Percentiles rank a stretch among this genome's conserved stretches.
These are phyloP conservation scores for Lepidocyrtinus sp. DNA, from an alignment of 2,888 invertebrate genomes.

Conservation along the genomic window DNA sequence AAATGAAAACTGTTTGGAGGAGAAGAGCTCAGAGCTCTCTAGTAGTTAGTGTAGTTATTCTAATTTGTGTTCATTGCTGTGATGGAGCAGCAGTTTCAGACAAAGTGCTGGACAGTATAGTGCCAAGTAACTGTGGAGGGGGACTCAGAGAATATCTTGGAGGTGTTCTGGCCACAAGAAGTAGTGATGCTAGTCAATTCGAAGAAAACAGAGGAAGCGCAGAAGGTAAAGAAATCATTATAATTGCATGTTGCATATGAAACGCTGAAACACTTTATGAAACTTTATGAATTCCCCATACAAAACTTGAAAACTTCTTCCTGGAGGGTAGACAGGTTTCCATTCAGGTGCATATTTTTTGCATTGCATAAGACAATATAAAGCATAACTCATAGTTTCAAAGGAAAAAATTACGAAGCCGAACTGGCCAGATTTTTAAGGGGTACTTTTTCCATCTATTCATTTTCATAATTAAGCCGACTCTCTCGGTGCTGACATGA, in stretches of 20 bases:
- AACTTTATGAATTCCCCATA: too few species aligned
- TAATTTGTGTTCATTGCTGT: slow-evolving; percentile 5
- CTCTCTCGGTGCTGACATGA: background rate
- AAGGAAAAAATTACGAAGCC: too few species aligned
- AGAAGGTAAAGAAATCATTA: too few species aligned
- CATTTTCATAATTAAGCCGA: slow-evolving; percentile 20
- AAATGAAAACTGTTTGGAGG: slow-evolving; percentile 7
- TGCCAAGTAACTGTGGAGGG: slow-evolving; percentile 9
- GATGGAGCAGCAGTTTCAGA: background rate
- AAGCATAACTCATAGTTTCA: too few species aligned
- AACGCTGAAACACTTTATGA: too few species aligned
- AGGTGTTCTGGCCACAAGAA: background rate
- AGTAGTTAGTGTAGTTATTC: slow-evolving; percentile 6
- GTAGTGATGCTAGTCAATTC: slow-evolving; percentile 6
- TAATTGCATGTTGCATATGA: too few species aligned
- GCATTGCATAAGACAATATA: too few species aligned
- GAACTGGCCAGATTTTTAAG: too few species aligned
- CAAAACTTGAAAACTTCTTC: too few species aligned
- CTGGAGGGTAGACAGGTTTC: too few species aligned
- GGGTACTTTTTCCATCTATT: slow-evolving; percentile 8
- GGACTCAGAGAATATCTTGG: slow-evolving; percentile 18
- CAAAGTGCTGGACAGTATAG: background rate
- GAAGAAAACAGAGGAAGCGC: slow-evolving; percentile 3
- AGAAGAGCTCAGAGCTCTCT: slow-evolving; percentile 11
- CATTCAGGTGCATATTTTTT: too few species aligned